These are phyloP conservation scores for Ichneumon xanthorius DNA, from an alignment of 2,888 invertebrate genomes.

Conservation along the genomic window DNA sequence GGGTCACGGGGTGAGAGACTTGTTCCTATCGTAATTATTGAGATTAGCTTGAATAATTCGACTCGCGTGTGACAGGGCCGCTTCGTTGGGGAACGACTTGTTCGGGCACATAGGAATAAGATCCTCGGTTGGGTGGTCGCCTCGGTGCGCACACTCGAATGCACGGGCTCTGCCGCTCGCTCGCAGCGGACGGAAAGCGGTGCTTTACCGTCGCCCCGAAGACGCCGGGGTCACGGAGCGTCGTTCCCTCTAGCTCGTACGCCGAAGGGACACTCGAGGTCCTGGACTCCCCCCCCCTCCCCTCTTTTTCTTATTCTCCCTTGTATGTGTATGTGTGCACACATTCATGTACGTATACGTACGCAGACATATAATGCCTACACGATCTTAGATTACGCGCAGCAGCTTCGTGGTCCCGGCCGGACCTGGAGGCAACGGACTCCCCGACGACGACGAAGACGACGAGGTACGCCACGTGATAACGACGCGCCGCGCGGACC, in stretches of 20 bases:
- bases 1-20: constrained; percentile 42
- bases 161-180: constrained; percentile 21
- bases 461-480: constrained; percentile 59
- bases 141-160: constrained; percentile 35
- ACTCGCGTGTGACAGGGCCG: constrained; percentile 46
- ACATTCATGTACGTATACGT: neutral
- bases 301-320: constrained; percentile 14
- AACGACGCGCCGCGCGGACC: constrained; percentile 61
- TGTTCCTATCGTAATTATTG: constrained; percentile 63
- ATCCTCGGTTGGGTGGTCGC: constrained; percentile 62
- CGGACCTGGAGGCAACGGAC: constrained; percentile 60
- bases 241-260: constrained; percentile 53
- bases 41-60: constrained; percentile 66
- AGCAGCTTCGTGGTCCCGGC: constrained; percentile 58
- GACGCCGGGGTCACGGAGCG: constrained; percentile 63
- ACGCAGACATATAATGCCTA: constrained; percentile 50
- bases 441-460: constrained; percentile 54
- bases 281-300: constrained; percentile 58
- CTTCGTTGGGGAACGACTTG: constrained; percentile 46
- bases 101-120: constrained; percentile 20
- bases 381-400: constrained; percentile 69
- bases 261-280: constrained; percentile 67
- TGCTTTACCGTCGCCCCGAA: constrained; percentile 64
- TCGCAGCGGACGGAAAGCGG: constrained; percentile 58
- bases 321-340: neutral